These are phyloP conservation scores for Catocala sponsa DNA, from an alignment of 2,888 invertebrate genomes.

Conservation along the genomic window DNA sequence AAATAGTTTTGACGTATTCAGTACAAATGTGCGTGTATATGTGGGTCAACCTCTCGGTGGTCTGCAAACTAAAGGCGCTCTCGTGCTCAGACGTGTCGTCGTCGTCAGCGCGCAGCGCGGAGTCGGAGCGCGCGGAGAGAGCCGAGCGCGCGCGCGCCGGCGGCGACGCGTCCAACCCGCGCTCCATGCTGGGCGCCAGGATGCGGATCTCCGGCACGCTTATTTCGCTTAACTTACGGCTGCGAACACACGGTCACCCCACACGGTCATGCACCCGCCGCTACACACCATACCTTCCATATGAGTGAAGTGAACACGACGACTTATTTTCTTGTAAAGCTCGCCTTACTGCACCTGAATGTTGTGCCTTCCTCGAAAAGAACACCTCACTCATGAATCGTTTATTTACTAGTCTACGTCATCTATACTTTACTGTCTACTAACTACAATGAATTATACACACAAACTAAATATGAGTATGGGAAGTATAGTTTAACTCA, in stretches of 20 bases:
- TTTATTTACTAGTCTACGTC: no score
- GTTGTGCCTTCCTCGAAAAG: no score
- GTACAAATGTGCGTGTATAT: conserved; percentile 37
- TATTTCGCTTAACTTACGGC: conserved; percentile 92
- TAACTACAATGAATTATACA: no score
- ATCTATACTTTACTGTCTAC: no score
- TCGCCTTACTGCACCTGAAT: no score
- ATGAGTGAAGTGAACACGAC: no score
- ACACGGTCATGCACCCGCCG: not conserved
- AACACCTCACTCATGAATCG: no score
- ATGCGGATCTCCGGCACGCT: conserved; percentile 94
- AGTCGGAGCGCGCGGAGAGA: conserved; percentile 59
- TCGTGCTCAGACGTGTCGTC: conserved; percentile 84
- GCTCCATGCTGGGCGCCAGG: conserved; percentile 94
- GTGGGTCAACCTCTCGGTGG: conserved; percentile 76
- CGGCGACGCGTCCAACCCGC: conserved; percentile 90
- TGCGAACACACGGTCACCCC: conserved; percentile 71
- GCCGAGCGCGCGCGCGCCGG: conserved; percentile 48
- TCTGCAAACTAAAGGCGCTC: conserved; percentile 85
- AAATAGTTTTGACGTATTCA: conserved; percentile 13
- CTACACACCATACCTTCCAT: conserved; percentile 17
- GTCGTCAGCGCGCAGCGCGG: no score
- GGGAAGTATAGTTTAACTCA: no score
- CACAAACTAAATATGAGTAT: no score
- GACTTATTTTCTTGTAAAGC: no score